Evolutionary conservation across 2,113 vertebrate species (phyloP), one percentile per base, ranked within the genome.

Genomic region (Xenopus laevis): DNA sequence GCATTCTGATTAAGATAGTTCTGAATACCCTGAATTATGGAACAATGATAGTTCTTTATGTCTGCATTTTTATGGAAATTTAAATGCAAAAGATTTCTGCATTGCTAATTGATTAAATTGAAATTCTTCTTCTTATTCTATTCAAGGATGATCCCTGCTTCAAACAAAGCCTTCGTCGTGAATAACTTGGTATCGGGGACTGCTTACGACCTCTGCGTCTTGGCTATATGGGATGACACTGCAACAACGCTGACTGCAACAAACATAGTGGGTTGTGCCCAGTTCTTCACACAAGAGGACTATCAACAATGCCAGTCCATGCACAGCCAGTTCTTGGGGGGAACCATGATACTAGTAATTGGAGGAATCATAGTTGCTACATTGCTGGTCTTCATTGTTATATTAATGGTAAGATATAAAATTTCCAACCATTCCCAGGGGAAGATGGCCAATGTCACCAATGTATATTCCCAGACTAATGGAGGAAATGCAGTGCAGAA

Each of bases 401-500:
- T 99, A 71, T 95, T 99, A 62, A 95, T 98, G 96, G 94, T 99
- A 64, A 94, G 96, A 71, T 99, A 98, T 68, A 98, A 98, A 78
- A 92, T 95, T 62, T 95, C 92, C 78, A 95, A 91, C 65, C 90
- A 89, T 16, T 79, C 86, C 62, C 90, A 91, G 0, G 84, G 86
- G 72, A 99, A 98, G 88, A 85, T 95, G 81, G 90, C 95, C 0
- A 82, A 81, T 0, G 91, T 95, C 82, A 96, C 92, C 83, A 94
- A 99, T 0, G 91, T 94, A 0, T 95, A 94, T 84, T 98, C 96
- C 0, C 97, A 98, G 84, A 96, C 95, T 11, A 97, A 96, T 0
- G 95, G 95, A 46, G 91, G 92, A 4, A 44, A 83, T 3, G 88
- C 88, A 9, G 84, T 94, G 68, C 94, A 93, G 78, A 93, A 94